phyloP scores from a whole-genome alignment of 1,140 invertebrate species.

The Neoseiulus cucumeris region DNA sequence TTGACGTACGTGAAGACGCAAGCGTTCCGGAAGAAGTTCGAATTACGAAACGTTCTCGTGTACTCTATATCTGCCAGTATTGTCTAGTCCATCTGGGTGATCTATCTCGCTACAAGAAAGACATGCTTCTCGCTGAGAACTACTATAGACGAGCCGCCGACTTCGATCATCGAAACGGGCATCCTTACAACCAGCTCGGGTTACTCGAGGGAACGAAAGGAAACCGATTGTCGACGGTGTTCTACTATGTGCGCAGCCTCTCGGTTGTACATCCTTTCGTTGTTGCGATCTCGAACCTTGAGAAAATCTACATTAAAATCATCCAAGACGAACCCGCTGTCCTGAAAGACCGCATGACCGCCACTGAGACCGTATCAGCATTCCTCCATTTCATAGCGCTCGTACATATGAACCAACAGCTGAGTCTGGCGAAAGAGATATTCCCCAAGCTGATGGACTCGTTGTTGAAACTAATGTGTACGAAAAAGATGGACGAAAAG shows the following conservation, averaged over 20 bases:
- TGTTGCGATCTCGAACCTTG: slow-evolving; percentile 53
- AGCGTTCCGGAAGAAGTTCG: not conserved
- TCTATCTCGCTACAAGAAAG: slow-evolving; percentile 50
- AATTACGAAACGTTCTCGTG: slow-evolving; percentile 13
- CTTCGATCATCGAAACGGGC: slow-evolving; percentile 52
- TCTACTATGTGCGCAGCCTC: slow-evolving; percentile 58
- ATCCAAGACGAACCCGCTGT: slow-evolving; percentile 25
- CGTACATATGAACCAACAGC: slow-evolving; percentile 30
- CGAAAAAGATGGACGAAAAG: slow-evolving; percentile 11
- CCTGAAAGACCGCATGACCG: slow-evolving; percentile 35
- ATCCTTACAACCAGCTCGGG: slow-evolving; percentile 69
- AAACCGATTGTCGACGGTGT: slow-evolving; percentile 57
- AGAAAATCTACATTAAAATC: slow-evolving; percentile 36
- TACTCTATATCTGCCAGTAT: slow-evolving; percentile 58
- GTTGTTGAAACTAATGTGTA: slow-evolving; percentile 23
- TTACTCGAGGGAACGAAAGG: slow-evolving; percentile 54
- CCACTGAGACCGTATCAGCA: slow-evolving; percentile 43
- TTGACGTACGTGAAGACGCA: not conserved
- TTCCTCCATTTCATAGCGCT: slow-evolving; percentile 44
- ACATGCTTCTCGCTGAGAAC: slow-evolving; percentile 52
- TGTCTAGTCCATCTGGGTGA: slow-evolving; percentile 68
- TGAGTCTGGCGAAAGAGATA: not conserved
- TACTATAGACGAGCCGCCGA: slow-evolving; percentile 60
- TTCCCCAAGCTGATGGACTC: slow-evolving; percentile 17
- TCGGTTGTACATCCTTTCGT: slow-evolving; percentile 60